Base-by-base conservation (phyloP, 2,797 vertebrate species). In the Lepidocolaptes lacrymiger region DNA sequence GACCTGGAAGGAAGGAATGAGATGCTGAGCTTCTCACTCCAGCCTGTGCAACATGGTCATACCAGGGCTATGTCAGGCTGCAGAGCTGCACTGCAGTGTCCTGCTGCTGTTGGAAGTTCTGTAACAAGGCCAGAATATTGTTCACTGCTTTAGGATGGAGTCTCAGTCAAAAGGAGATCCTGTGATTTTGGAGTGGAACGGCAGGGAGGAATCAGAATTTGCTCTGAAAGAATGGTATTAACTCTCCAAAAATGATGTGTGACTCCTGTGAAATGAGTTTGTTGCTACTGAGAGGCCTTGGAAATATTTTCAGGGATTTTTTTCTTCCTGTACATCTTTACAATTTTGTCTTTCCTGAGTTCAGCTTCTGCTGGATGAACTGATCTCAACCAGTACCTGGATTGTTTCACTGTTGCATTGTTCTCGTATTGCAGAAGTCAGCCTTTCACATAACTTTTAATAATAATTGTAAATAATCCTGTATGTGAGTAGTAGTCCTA, bases 1-100 rank as follows among this genome's bases (percentile, higher is more conserved):
- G 24, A 44, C 18, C 21, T 10, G 49, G 55, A 74, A 49, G 61
- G 58, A 74, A 34, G 43, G 5, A 49, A 30, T 37, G 55, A 78
- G 18, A 34, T 72, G 21, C 24, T 41, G 30, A 64, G 27, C 20
- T 74, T 48, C 24, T 10, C 12, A 17, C 26, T 74, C 20, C 36
- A 74, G 43, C 36, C 69, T 77, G 43, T 27, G 55, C n/a, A 73
- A 20, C 4, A 1, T 12, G 37, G 61, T 46, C 34, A 32, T 63
- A 19, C 3, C 23, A 46, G 64, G 30, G 27, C 37, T 67, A 12
- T 28, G 16, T 37, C 0, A 0, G 30, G 44, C 49, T 86, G 80
- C 61, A 78, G 67, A 73, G 54, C 37, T 62, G 34, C 23, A 26
- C 30, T 58, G 34, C 34, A 63, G 49, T 8, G 12, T 55, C 37